Conservation (phyloP, 2,113 vertebrate species). For the Eidolon helvum region DNA sequence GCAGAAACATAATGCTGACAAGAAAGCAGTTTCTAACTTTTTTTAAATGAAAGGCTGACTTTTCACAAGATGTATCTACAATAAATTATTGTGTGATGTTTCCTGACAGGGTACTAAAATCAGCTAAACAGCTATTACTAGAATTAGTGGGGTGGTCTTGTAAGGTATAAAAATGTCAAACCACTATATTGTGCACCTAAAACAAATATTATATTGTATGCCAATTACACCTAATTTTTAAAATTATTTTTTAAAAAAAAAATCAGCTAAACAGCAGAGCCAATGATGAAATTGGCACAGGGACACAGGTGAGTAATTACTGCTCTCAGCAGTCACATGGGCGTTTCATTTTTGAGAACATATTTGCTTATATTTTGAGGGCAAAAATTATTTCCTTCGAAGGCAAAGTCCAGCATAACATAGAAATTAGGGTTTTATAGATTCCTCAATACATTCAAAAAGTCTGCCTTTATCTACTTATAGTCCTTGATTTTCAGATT, state of each 20-base stretch:
- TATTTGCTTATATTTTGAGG: neutral
- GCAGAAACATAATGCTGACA: neutral
- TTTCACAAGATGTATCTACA: neutral
- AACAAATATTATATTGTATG: too few species aligned
- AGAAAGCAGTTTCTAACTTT: neutral
- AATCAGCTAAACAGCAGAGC: neutral
- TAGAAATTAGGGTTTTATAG: neutral
- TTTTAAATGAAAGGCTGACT: neutral
- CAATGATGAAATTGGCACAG: neutral
- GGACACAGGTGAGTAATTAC: neutral
- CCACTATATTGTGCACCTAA: too few species aligned
- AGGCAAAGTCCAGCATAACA: neutral
- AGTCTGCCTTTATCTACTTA: neutral
- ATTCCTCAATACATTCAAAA: neutral
- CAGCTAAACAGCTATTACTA: neutral
- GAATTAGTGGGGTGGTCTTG: too few species aligned
- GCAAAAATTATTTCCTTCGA: neutral
- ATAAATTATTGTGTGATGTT: neutral
- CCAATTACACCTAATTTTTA: too few species aligned
- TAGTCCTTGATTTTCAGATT: neutral
- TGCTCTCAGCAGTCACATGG: neutral
- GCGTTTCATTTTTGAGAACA: neutral
- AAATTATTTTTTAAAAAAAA: neutral
- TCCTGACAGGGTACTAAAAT: neutral
- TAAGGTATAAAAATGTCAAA: too few species aligned